These are phyloP conservation scores for Cyanoderma ruficeps DNA, from an alignment of 2,113 vertebrate species.

Conservation along the genomic window DNA sequence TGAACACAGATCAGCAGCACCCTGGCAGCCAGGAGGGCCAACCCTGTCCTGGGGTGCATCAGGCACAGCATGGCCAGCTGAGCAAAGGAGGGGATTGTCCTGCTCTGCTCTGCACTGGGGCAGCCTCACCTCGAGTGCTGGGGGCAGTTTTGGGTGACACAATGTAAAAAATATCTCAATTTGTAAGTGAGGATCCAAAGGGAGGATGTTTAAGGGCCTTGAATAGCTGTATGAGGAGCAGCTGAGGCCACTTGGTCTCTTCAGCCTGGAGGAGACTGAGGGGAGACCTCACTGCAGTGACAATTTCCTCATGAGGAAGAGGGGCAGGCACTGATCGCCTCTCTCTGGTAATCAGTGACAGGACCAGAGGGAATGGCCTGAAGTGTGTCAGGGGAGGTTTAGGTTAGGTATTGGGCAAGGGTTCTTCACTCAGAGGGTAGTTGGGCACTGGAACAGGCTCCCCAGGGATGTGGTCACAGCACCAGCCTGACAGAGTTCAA, in stretches of 20 bases:
- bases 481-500: background rate
- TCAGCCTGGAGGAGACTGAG: background rate
- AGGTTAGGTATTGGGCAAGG: background rate
- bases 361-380: fast-evolving
- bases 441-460: background rate
- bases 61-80: fast-evolving
- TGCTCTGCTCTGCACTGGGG: fast-evolving
- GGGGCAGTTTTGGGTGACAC: fast-evolving
- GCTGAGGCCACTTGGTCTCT: background rate
- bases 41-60: fast-evolving
- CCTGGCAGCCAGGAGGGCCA: background rate
- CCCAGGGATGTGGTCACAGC: background rate
- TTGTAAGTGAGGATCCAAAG: background rate
- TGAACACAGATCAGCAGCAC: fast-evolving
- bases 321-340: background rate
- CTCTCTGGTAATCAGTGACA: background rate
- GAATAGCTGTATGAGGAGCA: too few relatives aligned
- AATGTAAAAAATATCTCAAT: background rate
- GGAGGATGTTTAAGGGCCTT: too few relatives aligned
- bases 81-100: background rate
- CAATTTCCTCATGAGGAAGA: fast-evolving
- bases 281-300: background rate
- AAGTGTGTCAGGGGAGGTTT: background rate
- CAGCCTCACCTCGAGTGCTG: fast-evolving
- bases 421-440: fast-evolving